Conservation (phyloP, 2,797 vertebrate genomes). For the Notamacropus eugenii region DNA sequence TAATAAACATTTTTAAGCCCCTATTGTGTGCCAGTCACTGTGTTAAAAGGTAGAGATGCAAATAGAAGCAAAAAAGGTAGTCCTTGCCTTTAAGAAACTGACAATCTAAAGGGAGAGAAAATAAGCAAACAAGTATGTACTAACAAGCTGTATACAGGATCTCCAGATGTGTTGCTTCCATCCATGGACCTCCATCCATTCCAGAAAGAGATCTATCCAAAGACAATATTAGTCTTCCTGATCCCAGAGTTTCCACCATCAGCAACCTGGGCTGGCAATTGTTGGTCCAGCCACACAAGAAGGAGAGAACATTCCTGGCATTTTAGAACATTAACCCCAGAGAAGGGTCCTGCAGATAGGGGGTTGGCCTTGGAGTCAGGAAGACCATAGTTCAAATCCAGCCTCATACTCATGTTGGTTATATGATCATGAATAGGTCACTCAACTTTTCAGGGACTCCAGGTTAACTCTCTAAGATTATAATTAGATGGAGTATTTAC, state of each 20-base stretch:
- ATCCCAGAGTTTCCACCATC: not conserved
- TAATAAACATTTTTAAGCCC: not conserved
- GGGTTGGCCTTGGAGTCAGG: not conserved
- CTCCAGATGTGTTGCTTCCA: not conserved
- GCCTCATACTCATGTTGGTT: not conserved
- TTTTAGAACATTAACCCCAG: not conserved
- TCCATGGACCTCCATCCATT: not conserved
- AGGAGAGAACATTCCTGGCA: not conserved
- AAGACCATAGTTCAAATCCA: not conserved
- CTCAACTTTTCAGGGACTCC: not conserved
- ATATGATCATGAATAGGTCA: not conserved
- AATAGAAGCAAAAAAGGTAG: not conserved
- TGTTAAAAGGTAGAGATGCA: not conserved
- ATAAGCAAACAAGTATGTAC: not conserved
- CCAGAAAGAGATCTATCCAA: not conserved
- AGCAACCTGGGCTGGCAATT: not conserved
- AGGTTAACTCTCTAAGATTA: not conserved
- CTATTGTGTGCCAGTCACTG: not conserved
- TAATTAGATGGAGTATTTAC: not conserved
- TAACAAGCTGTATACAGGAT: not conserved
- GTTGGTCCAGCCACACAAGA: not conserved
- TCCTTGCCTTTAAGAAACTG: not conserved
- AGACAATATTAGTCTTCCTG: not conserved
- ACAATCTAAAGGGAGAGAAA: not conserved
- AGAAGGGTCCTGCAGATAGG: not conserved